These are phyloP conservation scores for Rhegmatorhina hoffmannsi DNA, from an alignment of 2,113 vertebrate genomes.

Conservation along the genomic window DNA sequence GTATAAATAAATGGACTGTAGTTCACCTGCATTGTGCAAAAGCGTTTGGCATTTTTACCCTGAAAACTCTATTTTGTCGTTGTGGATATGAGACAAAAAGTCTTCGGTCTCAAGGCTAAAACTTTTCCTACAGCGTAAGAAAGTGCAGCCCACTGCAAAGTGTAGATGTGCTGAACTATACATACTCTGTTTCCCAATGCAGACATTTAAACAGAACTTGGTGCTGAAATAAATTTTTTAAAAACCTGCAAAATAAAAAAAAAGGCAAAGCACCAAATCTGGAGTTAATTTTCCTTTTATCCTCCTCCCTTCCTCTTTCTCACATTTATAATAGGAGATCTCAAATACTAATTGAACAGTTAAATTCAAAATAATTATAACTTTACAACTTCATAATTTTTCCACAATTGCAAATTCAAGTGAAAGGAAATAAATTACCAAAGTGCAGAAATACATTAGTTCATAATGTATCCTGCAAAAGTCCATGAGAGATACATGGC, in stretches of 20 bases:
- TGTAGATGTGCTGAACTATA: neutral
- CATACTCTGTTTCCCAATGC: neutral
- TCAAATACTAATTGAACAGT: neutral
- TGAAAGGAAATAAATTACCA: neutral
- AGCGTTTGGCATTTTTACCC: neutral
- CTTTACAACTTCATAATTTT: neutral
- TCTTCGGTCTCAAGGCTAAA: neutral
- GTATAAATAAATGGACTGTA: neutral
- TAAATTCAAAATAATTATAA: neutral
- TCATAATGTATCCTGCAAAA: neutral
- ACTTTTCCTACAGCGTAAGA: neutral
- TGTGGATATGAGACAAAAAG: neutral
- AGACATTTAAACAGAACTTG: neutral
- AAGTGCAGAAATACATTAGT: neutral
- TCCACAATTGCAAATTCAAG: neutral
- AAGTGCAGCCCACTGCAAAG: neutral
- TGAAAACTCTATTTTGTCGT: neutral
- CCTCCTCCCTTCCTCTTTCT: neutral
- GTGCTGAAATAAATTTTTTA: neutral
- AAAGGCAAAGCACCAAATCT: neutral
- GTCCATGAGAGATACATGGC: fast-evolving
- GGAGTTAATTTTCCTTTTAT: neutral
- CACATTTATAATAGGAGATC: neutral
- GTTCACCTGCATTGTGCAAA: neutral
- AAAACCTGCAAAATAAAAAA: neutral